These are phyloP conservation scores for Gila orcuttii DNA, from an alignment of 2,113 vertebrate species.

Conservation along the genomic window DNA sequence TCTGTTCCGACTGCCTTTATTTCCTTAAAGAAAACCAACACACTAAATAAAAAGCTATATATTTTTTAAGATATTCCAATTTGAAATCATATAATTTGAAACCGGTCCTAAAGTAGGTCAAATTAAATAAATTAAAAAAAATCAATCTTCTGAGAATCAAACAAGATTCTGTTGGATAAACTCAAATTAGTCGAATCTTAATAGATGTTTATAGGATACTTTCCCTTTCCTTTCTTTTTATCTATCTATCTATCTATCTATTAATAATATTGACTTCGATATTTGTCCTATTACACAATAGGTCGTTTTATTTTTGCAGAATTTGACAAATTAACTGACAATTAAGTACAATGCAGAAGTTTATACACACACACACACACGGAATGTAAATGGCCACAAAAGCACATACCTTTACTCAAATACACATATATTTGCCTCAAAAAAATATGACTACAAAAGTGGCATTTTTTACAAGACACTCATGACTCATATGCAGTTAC, in stretches of 20 bases:
- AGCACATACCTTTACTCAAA: not conserved
- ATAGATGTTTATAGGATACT: too few species aligned
- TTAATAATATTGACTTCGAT: not conserved
- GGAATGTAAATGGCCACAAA: not conserved
- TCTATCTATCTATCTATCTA: too few species aligned
- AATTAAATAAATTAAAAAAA: too few species aligned
- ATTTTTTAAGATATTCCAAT: too few species aligned
- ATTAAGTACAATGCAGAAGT: not conserved
- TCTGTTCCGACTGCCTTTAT: not conserved
- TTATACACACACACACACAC: not conserved
- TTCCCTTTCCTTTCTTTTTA: too few species aligned
- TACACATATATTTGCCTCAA: not conserved
- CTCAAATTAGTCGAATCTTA: not conserved
- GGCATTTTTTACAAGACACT: not conserved
- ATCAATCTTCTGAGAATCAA: too few species aligned
- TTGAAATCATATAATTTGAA: too few species aligned
- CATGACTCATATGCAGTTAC: not conserved
- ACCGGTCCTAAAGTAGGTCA: too few species aligned
- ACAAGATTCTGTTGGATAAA: not conserved
- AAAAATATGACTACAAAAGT: not conserved
- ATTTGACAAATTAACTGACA: not conserved
- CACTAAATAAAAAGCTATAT: too few species aligned
- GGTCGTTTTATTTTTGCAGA: conserved; percentile 1
- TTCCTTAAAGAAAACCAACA: too few species aligned
- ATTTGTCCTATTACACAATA: not conserved